Evolutionary conservation across 2,113 vertebrate genomes (phyloP).

Genomic region (Malurus alboscapulatus): DNA sequence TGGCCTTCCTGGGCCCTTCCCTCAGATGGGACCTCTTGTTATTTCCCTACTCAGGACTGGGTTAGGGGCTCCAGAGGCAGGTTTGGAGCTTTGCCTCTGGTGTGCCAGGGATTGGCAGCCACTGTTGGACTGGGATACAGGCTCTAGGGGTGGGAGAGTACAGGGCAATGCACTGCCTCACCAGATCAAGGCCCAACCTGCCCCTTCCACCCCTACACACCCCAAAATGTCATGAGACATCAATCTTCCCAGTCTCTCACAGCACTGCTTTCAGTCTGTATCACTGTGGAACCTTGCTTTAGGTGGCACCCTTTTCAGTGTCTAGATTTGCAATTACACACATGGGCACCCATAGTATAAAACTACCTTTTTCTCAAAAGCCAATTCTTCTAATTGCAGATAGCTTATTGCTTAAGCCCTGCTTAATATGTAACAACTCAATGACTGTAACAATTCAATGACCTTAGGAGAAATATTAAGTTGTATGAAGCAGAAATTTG

Average conservation of each 20-base stretch:
- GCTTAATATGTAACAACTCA: background rate
- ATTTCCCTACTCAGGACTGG: background rate
- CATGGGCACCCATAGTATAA: rapidly evolving
- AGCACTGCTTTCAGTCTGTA: background rate
- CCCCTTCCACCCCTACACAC: background rate
- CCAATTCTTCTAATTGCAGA: background rate
- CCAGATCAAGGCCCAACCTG: background rate
- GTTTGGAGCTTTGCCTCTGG: background rate
- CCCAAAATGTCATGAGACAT: background rate
- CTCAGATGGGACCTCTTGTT: background rate
- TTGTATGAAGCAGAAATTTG: background rate
- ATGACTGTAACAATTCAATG: background rate
- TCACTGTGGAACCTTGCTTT: background rate
- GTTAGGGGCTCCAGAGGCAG: background rate
- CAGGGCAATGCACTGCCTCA: background rate
- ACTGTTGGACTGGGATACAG: background rate
- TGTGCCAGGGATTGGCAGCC: background rate
- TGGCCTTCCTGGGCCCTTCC: background rate
- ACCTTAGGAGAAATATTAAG: background rate
- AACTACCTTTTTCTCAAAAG: background rate
- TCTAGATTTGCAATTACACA: background rate
- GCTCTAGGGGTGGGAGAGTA: background rate
- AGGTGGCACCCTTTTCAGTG: background rate
- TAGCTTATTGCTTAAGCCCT: background rate
- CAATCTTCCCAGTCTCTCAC: background rate